phyloP scores from a whole-genome alignment of 2,113 vertebrate species.

The Aphelocoma coerulescens region DNA sequence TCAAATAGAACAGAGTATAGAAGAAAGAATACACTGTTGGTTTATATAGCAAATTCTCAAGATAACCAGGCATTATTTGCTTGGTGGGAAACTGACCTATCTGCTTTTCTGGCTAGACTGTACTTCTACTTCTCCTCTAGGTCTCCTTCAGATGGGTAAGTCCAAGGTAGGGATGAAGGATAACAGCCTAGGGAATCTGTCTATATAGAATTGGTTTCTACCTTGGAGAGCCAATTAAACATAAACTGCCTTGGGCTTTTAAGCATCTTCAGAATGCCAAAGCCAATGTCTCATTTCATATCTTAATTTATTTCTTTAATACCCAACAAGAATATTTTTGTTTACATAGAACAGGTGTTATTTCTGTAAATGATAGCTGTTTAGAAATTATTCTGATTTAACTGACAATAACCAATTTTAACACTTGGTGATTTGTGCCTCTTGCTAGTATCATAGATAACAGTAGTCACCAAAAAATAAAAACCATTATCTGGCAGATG shows the following conservation, averaged over 20 bases:
- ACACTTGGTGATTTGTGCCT: background rate
- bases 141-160: background rate
- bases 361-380: background rate
- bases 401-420: background rate
- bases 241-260: slow-evolving; percentile 31
- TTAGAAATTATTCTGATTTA: background rate
- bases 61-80: background rate
- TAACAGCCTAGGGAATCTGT: background rate
- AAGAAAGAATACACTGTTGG: background rate
- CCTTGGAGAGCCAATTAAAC: slow-evolving; percentile 49
- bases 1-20: background rate
- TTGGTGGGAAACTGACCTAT: background rate
- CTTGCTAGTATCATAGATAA: background rate
- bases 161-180: background rate
- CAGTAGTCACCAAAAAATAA: background rate
- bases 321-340: background rate
- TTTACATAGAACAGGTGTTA: background rate
- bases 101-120: background rate
- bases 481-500: background rate
- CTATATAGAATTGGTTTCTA: slow-evolving; percentile 4
- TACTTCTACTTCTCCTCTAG: slow-evolving; percentile 12
- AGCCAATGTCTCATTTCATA: background rate
- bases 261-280: background rate
- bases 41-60: slow-evolving; percentile 17
- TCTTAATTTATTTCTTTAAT: background rate